phyloP scores from a whole-genome alignment of 2,113 vertebrate genomes.

The Drymodes brunneopygia region DNA sequence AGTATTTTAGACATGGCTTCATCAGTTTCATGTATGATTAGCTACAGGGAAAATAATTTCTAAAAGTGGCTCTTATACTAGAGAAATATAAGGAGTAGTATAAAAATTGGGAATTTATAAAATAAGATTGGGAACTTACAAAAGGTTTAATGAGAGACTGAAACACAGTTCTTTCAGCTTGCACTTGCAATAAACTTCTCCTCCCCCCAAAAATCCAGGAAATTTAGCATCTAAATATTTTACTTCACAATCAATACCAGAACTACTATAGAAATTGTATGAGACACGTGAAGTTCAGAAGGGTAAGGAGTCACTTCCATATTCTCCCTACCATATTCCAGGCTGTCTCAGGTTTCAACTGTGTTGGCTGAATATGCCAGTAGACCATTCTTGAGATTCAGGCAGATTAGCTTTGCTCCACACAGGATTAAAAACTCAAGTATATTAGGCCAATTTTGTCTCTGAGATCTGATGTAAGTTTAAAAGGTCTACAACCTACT shows the following conservation, averaged over 20 bases:
- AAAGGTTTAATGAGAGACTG: background rate
- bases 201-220: fast-evolving
- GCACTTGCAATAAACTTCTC: fast-evolving
- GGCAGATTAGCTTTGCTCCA: background rate
- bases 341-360: background rate
- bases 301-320: background rate
- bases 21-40: background rate
- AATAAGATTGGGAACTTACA: background rate
- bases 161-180: background rate
- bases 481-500: background rate
- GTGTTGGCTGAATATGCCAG: background rate
- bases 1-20: background rate
- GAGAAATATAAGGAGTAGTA: background rate
- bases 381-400: background rate
- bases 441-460: background rate
- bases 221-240: background rate
- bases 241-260: background rate
- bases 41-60: background rate
- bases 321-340: background rate
- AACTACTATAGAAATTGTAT: background rate
- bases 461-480: background rate
- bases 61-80: background rate
- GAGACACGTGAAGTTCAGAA: fast-evolving
- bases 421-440: background rate
- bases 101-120: background rate